These are phyloP conservation scores for Polypedilum vanderplanki DNA, from an alignment of 1,140 invertebrate genomes.

Conservation along the genomic window DNA sequence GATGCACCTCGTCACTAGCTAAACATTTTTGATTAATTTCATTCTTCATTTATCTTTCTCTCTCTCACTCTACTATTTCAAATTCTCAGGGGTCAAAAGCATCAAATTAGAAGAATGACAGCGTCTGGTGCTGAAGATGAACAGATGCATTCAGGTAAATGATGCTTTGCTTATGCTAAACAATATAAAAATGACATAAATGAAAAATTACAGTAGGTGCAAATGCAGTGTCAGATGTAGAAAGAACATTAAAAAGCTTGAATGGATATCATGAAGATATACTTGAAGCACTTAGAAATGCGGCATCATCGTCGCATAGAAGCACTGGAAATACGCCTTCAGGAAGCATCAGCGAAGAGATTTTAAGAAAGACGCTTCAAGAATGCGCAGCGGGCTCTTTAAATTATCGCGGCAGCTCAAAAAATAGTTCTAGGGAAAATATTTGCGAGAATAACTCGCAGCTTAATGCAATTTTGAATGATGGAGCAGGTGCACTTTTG, in stretches of 20 bases:
- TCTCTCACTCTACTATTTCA: neutral
- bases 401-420: conserved; percentile 51
- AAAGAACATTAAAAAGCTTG: conserved; percentile 72
- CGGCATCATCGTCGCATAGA: conserved; percentile 59
- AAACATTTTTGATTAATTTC: conserved; percentile 27
- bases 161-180: neutral
- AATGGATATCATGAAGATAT: conserved; percentile 92
- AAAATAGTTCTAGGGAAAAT: conserved; percentile 50
- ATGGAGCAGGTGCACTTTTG: conserved; percentile 36
- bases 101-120: conserved; percentile 62
- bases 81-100: conserved; percentile 66
- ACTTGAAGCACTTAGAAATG: conserved; percentile 74
- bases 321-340: conserved; percentile 52
- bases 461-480: conserved; percentile 44
- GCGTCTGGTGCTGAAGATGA: conserved; percentile 68
- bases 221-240: conserved; percentile 64
- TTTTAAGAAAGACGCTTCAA: conserved; percentile 56
- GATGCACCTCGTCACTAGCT: conserved; percentile 9
- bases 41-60: neutral
- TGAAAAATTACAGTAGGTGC: conserved; percentile 51
- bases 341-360: conserved; percentile 54
- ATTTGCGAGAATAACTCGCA: conserved; percentile 52
- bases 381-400: conserved; percentile 50
- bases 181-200: conserved; percentile 49
- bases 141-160: conserved; percentile 60